Conservation (phyloP, 2,113 vertebrate species). For the Plectropomus leopardus region DNA sequence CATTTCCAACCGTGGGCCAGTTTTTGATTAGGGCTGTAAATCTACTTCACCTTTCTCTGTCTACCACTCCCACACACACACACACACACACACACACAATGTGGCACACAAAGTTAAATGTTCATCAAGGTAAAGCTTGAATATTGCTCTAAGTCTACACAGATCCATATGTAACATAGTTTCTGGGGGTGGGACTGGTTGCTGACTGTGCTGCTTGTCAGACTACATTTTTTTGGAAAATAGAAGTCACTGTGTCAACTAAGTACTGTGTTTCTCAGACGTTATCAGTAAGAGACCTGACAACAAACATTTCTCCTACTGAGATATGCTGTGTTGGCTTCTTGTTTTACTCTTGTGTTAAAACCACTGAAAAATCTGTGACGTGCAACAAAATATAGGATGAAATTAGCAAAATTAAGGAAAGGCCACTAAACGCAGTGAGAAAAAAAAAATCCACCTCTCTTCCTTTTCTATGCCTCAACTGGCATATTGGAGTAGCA, state of each 20-base stretch:
- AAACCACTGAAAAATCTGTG: neutral
- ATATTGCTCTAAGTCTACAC: slow-evolving; percentile 47
- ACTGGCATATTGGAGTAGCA: too few relatives aligned
- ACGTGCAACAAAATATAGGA: neutral
- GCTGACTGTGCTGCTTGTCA: neutral
- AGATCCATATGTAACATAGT: slow-evolving; percentile 36
- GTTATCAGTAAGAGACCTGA: neutral
- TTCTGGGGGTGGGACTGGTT: slow-evolving; percentile 12
- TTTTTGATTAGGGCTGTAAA: slow-evolving; percentile 88
- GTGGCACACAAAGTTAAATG: slow-evolving; percentile 41
- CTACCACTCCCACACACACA: slow-evolving; percentile 16
- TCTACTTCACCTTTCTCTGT: slow-evolving; percentile 69
- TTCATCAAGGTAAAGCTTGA: slow-evolving; percentile 19
- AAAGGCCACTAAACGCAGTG: neutral
- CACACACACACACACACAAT: slow-evolving; percentile 14
- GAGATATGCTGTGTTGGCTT: neutral
- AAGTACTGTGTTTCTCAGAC: too few relatives aligned
- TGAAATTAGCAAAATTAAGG: neutral
- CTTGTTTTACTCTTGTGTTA: too few relatives aligned
- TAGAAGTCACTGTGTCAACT: neutral
- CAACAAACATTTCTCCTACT: neutral
- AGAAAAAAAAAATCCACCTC: too few relatives aligned
- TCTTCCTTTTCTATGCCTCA: neutral
- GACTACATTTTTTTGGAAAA: neutral
- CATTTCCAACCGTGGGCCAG: slow-evolving; percentile 82